Conservation (phyloP, 2,888 invertebrate genomes). For the Drosophila prolongata region DNA sequence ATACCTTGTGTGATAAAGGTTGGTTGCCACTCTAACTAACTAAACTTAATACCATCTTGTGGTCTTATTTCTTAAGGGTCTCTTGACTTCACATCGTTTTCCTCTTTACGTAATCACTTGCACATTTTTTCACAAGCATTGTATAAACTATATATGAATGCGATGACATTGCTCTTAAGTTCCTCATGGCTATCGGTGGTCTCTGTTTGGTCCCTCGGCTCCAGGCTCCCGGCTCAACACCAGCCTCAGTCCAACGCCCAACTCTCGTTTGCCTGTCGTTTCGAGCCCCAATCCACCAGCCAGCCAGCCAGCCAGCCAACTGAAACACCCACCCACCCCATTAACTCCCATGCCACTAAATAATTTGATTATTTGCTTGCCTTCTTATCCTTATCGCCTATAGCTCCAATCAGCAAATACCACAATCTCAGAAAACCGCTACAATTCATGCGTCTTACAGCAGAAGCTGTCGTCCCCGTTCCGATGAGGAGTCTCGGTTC, state of each 20-base stretch:
- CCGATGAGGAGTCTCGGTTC: conserved; percentile 90
- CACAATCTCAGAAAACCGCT: conserved; percentile 85
- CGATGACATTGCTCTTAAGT: conserved; percentile 11
- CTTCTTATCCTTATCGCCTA: conserved; percentile 32
- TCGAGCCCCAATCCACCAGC: not conserved
- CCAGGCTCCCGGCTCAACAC: not conserved
- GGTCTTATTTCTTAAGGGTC: conserved; percentile 10
- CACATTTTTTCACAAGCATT: conserved; percentile 5
- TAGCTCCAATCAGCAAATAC: conserved; percentile 85
- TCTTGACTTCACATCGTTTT: conserved; percentile 9
- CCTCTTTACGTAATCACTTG: conserved; percentile 13
- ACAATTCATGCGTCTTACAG: conserved; percentile 86
- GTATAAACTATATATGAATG: not conserved
- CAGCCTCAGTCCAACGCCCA: conserved; percentile 2
- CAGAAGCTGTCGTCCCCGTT: conserved; percentile 87
- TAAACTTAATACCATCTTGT: conserved; percentile 1
- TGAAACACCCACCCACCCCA: too few species aligned
- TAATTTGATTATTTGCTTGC: conserved; percentile 40
- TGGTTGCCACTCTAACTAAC: conserved; percentile 59
- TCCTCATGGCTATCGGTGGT: conserved; percentile 30
- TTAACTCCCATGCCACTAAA: conserved; percentile 16
- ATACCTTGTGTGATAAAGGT: conserved; percentile 84
- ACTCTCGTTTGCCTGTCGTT: conserved; percentile 4
- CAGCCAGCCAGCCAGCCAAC: too few species aligned
- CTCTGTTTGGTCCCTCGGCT: conserved; percentile 13